Base-by-base conservation (phyloP, 2,888 invertebrate species). In the Pseudanteris insignis region DNA sequence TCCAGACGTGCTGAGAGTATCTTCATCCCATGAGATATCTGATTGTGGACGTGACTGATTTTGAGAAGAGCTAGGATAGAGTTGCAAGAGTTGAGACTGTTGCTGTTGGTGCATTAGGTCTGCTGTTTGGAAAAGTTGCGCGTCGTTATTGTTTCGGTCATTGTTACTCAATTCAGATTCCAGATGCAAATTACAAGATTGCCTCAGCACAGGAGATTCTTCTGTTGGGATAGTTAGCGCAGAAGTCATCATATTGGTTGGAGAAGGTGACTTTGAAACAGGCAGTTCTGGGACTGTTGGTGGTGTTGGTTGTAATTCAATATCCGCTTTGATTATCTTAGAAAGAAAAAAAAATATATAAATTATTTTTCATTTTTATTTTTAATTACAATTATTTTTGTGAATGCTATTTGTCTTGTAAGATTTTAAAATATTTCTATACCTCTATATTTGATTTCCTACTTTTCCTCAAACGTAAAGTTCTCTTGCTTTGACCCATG, bases 401-500 rank as follows among this genome's bases (percentile, higher is more conserved):
- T n/a, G n/a, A n/a, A n/a, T n/a, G n/a, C n/a, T n/a, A n/a, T n/a
- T n/a, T n/a, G n/a, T n/a, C n/a, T n/a, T n/a, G n/a, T n/a, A n/a
- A n/a, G n/a, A n/a, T n/a, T n/a, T n/a, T n/a, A n/a, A 18, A 18
- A 18, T 18, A 18, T 18, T 18, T 18, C n/a, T n/a, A n/a, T 18
- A 90, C 89, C 81, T 91, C 90, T 29, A 87, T 84, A 66, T 87
- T 87, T 51, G 82, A 87, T 72, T 85, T 88, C 71, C 91, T 85
- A 77, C 90, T 91, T 77, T 91, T 90, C 66, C 91, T 85, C 59
- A 93, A 85, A 61, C 94, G 88, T 82, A 96, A 96, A 0, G 96
- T 96, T 81, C 94, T 95, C 70, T 96, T 87, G 72, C 94, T 96
- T 74, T 94, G 95, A 24, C 94, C 95, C 81, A 94, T 96, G 46